phyloP scores from a whole-genome alignment of 1,140 invertebrate genomes.

The Drosophila simulans region DNA sequence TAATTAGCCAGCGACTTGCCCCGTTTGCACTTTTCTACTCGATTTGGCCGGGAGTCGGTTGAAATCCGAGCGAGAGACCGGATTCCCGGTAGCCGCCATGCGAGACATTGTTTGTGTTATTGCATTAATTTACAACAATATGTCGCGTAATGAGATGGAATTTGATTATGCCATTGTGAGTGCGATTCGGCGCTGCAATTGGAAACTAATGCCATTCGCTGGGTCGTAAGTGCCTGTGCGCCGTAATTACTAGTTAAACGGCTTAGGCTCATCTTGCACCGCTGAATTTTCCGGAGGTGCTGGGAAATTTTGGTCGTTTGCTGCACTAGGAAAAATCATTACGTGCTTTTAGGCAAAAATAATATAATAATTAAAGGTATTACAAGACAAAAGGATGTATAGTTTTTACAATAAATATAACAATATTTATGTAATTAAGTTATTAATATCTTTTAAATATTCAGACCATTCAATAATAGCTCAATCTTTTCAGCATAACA shows the following conservation, averaged over 20 bases:
- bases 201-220: constrained; percentile 40
- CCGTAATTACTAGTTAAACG: constrained; percentile 66
- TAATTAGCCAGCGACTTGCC: constrained; percentile 74
- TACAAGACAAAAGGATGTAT: no score
- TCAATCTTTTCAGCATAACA: no score
- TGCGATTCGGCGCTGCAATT: constrained; percentile 34
- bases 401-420: no score
- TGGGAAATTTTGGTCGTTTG: background rate
- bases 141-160: constrained; percentile 76
- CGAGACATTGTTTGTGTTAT: constrained; percentile 77
- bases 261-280: constrained; percentile 62
- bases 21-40: constrained; percentile 52
- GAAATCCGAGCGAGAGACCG: constrained; percentile 61
- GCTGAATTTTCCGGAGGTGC: constrained; percentile 1
- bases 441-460: no score
- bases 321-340: background rate
- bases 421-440: no score
- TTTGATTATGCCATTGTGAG: constrained; percentile 76
- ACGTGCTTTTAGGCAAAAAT: background rate
- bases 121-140: constrained; percentile 84
- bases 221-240: constrained; percentile 54
- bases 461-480: no score
- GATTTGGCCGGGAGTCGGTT: constrained; percentile 35
- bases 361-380: no score
- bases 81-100: constrained; percentile 41